Evolutionary conservation across 2,888 invertebrate species (phyloP).

Genomic region (Melanostoma scalare): DNA sequence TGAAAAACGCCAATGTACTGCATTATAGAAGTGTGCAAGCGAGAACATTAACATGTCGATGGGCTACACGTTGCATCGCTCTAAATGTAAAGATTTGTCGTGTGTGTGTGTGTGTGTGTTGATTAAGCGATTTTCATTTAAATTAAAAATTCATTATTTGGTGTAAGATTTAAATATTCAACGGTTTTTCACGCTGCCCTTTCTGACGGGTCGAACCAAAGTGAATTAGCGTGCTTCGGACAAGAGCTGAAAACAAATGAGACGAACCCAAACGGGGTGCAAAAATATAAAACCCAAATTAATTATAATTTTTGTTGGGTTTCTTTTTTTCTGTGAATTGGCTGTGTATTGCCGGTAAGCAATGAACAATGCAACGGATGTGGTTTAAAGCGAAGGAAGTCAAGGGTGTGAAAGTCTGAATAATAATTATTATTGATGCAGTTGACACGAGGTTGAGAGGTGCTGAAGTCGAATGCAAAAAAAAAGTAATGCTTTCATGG

Average conservation of each 20-base stretch:
- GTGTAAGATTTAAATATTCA: slow-evolving; percentile 73
- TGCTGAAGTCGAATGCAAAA: slow-evolving; percentile 19
- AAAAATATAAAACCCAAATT: slow-evolving; percentile 60
- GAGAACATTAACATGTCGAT: background rate
- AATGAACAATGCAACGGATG: slow-evolving; percentile 28
- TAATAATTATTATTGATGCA: slow-evolving; percentile 54
- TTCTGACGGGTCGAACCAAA: slow-evolving; percentile 22
- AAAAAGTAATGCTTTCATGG: background rate
- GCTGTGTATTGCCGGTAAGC: background rate
- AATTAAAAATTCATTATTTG: slow-evolving; percentile 73
- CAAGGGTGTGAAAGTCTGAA: slow-evolving; percentile 49
- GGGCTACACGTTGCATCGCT: background rate
- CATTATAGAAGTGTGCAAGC: background rate
- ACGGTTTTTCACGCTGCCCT: slow-evolving; percentile 63
- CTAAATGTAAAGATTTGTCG: background rate
- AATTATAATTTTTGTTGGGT: slow-evolving; percentile 63
- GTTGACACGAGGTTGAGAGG: slow-evolving; percentile 39
- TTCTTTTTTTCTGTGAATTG: background rate
- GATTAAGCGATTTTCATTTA: slow-evolving; percentile 73
- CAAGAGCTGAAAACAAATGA: slow-evolving; percentile 16
- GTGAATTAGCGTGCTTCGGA: slow-evolving; percentile 42
- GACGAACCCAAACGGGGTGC: background rate
- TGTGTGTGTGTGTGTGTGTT: slow-evolving; percentile 49
- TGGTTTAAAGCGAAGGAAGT: slow-evolving; percentile 4
- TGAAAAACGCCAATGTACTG: slow-evolving; percentile 53